Conservation (phyloP, 2,113 vertebrate species). For the Lutjanus erythropterus region DNA sequence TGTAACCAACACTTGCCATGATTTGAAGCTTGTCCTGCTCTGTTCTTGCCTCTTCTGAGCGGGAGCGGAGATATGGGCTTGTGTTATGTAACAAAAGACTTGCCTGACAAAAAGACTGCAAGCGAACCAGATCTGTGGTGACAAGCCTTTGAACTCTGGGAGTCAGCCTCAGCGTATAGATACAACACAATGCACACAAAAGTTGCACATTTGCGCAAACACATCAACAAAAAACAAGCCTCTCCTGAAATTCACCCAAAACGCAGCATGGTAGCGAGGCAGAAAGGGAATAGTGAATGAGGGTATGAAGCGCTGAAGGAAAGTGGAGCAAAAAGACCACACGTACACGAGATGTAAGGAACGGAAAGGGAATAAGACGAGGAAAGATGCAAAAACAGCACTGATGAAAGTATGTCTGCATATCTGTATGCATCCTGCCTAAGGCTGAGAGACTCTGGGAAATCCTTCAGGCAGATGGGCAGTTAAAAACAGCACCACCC, state of each 20-base stretch:
- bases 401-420: conserved; percentile 57
- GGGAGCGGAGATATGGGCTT: conserved; percentile 30
- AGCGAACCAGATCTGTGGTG: conserved; percentile 53
- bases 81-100: conserved; percentile 55
- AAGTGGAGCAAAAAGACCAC: conserved; percentile 58
- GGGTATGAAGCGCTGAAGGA: conserved; percentile 36
- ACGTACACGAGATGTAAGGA: conserved; percentile 39
- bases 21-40: conserved; percentile 53
- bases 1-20: conserved; percentile 53
- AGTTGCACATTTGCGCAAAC: conserved; percentile 45
- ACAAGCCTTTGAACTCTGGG: conserved; percentile 69
- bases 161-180: conserved; percentile 54
- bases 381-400: conserved; percentile 43
- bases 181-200: conserved; percentile 37
- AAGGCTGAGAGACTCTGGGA: conserved; percentile 44
- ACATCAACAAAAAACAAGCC: conserved; percentile 37
- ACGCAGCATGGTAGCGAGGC: conserved; percentile 26
- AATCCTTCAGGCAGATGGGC: conserved; percentile 56
- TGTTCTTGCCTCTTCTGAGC: conserved; percentile 40
- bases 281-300: conserved; percentile 61
- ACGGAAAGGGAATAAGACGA: conserved; percentile 45
- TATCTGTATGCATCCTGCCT: conserved; percentile 52
- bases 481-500: conserved; percentile 50
- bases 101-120: conserved; percentile 52
- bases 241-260: conserved; percentile 53